Percentiles rank a stretch among this genome's conserved stretches.
phyloP scores from a whole-genome alignment of 2,888 invertebrate species.

The Cylindroiulus punctatus region DNA sequence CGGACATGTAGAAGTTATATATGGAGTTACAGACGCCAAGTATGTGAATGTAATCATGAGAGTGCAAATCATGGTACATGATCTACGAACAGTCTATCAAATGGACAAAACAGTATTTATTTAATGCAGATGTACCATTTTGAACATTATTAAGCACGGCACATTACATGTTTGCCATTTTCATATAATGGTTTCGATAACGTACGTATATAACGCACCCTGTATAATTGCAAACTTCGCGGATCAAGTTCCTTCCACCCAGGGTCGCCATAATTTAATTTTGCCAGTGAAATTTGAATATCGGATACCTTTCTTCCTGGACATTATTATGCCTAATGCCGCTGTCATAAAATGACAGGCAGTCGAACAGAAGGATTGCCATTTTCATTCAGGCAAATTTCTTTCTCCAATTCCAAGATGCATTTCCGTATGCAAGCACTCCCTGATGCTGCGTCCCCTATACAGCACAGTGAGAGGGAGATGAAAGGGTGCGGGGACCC shows the following conservation, averaged over 20 bases:
- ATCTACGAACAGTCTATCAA: no score
- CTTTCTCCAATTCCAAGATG: conserved; percentile 2
- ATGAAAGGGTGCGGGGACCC: conserved; percentile 31
- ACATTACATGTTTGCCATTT: no score
- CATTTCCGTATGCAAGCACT: neutral
- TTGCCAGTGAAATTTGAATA: neutral
- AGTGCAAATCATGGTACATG: no score
- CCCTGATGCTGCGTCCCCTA: neutral
- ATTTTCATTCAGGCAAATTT: conserved; percentile 44
- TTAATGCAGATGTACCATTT: no score
- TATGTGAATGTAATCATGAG: no score
- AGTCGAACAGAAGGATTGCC: conserved; percentile 35
- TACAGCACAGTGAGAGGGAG: neutral
- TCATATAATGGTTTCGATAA: no score
- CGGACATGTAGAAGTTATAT: no score
- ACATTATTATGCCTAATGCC: conserved; percentile 10
- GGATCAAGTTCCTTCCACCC: neutral
- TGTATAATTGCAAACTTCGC: neutral
- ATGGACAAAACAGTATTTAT: no score
- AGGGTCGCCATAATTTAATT: conserved; percentile 35
- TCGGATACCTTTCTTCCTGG: conserved; percentile 5
- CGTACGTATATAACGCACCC: neutral
- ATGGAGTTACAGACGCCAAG: no score
- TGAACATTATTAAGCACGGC: no score
- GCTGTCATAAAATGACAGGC: conserved; percentile 45